A percentile compares a stretch with the other conserved stretches of the same genome.
phyloP scores from a whole-genome alignment of 2,797 vertebrate genomes.

The Rhadinocentrus ornatus region DNA sequence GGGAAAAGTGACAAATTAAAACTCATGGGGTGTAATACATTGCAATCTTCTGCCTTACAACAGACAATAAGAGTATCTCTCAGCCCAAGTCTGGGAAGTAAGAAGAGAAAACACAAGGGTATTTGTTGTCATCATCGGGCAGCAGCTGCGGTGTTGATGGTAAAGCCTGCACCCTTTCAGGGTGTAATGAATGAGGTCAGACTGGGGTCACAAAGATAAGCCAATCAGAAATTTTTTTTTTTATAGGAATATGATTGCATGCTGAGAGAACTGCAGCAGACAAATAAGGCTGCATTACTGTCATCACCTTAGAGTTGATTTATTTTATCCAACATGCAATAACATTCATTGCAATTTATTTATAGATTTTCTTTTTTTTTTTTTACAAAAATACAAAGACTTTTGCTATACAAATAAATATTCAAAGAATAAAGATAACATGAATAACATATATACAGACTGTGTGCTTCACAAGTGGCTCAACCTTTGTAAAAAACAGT shows the following conservation, averaged over 20 bases:
- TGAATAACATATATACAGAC: constrained; percentile 67
- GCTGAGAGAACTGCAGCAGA: background rate
- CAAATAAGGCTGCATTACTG: constrained; percentile 46
- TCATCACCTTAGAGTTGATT: constrained; percentile 2
- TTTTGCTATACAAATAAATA: constrained; percentile 86
- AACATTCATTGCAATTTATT: constrained; percentile 56
- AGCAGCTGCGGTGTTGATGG: constrained; percentile 69
- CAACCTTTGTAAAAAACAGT: constrained; percentile 77
- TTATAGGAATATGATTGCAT: background rate
- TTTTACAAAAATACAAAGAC: constrained; percentile 81
- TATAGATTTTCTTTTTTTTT: constrained; percentile 50
- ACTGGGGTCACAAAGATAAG: constrained; percentile 31
- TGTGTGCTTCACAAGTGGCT: constrained; percentile 75
- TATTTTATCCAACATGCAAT: constrained; percentile 19
- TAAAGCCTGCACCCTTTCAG: constrained; percentile 36
- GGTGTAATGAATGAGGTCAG: constrained; percentile 36
- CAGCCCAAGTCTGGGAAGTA: constrained; percentile 45
- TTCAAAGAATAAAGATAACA: constrained; percentile 61
- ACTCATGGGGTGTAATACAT: background rate
- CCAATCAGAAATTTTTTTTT: constrained; percentile 6
- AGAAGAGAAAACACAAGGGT: constrained; percentile 20
- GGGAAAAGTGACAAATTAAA: background rate
- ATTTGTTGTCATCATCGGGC: background rate
- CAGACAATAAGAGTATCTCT: constrained; percentile 13
- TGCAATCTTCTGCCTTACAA: constrained; percentile 20